Evolutionary conservation across 1,140 invertebrate genomes (phyloP).

Genomic region (Drosophila lowei): DNA sequence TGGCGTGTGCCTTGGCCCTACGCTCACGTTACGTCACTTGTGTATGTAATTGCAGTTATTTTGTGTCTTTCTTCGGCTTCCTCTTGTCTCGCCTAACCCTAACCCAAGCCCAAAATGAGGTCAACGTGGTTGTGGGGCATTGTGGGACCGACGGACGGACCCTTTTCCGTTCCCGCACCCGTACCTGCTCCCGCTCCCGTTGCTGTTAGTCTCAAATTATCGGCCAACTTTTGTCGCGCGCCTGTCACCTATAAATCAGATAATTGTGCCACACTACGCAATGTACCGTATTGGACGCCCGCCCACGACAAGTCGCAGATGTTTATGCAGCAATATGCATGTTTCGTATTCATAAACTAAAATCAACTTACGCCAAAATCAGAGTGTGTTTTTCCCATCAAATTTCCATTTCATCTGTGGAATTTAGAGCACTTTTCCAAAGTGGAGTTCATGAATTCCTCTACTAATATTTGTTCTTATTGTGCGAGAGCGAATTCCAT

Average conservation of each 20-base stretch:
- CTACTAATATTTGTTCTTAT: conserved; percentile 11
- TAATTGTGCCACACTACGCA: conserved; percentile 60
- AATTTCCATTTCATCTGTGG: neutral
- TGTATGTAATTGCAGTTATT: conserved; percentile 75
- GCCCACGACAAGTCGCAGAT: conserved; percentile 25
- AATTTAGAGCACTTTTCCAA: neutral
- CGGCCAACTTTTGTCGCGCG: conserved; percentile 74
- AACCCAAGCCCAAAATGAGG: conserved; percentile 59
- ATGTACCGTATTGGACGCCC: conserved; percentile 30
- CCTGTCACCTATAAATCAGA: conserved; percentile 77
- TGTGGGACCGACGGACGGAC: conserved; percentile 23
- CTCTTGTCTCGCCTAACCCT: neutral
- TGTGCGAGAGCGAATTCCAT: conserved; percentile 42
- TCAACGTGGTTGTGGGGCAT: conserved; percentile 71
- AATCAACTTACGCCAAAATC: conserved; percentile 6
- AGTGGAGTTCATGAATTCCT: conserved; percentile 3
- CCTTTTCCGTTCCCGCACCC: conserved; percentile 21
- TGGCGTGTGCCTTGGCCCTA: conserved; percentile 72
- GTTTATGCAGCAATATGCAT: conserved; percentile 17
- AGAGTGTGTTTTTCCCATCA: neutral
- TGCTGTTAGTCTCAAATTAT: conserved; percentile 76
- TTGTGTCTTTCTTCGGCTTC: conserved; percentile 21
- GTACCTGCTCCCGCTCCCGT: conserved; percentile 34
- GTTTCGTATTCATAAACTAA: conserved; percentile 13
- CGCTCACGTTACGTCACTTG: conserved; percentile 71